phyloP scores from a whole-genome alignment of 2,888 invertebrate genomes.

The Cephus rjabovi region DNA sequence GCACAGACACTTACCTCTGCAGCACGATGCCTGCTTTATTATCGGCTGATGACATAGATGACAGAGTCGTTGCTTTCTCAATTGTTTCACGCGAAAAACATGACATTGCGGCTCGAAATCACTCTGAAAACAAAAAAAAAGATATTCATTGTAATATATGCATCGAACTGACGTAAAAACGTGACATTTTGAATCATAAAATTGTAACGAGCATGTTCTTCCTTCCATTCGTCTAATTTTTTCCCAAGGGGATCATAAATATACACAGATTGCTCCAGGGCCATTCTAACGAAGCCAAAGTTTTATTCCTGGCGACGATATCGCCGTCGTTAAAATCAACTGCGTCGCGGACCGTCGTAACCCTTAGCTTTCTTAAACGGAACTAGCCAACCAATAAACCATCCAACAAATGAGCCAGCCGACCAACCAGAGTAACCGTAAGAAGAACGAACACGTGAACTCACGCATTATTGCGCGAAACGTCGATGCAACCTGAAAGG shows the following conservation, averaged over 20 bases:
- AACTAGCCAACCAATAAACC: not conserved
- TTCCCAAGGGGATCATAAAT: not conserved
- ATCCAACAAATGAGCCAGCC: not conserved
- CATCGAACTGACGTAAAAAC: not conserved
- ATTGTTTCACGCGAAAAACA: slow-evolving; percentile 80
- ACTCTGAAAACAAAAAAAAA: slow-evolving; percentile 71
- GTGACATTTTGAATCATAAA: not conserved
- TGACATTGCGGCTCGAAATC: slow-evolving; percentile 78
- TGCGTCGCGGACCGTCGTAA: not conserved
- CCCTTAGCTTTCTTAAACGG: not conserved
- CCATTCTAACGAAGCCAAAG: not conserved
- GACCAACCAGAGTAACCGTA: not conserved
- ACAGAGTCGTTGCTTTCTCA: slow-evolving; percentile 81
- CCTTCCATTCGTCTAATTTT: not conserved
- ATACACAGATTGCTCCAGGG: not conserved
- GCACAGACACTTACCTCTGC: slow-evolving; percentile 73
- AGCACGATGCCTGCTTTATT: slow-evolving; percentile 80
- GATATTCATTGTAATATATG: not conserved
- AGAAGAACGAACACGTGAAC: slow-evolving; percentile 11
- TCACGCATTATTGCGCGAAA: slow-evolving; percentile 27
- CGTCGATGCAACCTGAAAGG: slow-evolving; percentile 23
- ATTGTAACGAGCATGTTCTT: not conserved
- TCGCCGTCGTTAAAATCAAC: not conserved
- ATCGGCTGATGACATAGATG: slow-evolving; percentile 84
- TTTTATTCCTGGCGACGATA: not conserved